Evolutionary conservation across 2,888 invertebrate genomes (phyloP).

Genomic region (Hirtodrosophila alboralis): DNA sequence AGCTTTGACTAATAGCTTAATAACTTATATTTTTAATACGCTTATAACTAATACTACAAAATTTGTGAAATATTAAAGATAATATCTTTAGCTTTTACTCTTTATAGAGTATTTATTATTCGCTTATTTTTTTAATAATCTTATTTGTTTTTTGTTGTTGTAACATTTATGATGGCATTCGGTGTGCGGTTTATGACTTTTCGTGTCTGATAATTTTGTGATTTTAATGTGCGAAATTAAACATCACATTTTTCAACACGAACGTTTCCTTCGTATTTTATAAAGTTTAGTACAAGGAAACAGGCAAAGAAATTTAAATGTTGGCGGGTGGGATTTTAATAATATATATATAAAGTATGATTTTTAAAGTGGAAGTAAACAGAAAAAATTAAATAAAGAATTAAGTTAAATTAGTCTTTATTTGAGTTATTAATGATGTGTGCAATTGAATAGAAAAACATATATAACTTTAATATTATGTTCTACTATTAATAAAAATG

Average conservation of each 20-base stretch:
- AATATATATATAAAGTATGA: background rate
- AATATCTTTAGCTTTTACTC: too few species aligned
- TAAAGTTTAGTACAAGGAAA: conserved; percentile 42
- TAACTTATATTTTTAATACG: too few species aligned
- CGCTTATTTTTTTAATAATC: background rate
- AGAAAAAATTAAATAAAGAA: too few species aligned
- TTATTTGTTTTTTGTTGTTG: conserved; percentile 2
- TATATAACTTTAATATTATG: too few species aligned
- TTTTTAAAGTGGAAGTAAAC: too few species aligned
- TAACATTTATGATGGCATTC: conserved; percentile 58
- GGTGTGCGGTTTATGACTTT: conserved; percentile 81
- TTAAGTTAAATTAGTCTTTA: background rate
- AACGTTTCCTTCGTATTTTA: conserved; percentile 62
- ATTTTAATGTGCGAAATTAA: conserved; percentile 83
- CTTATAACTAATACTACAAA: too few species aligned
- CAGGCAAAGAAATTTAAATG: background rate
- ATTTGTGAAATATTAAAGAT: too few species aligned
- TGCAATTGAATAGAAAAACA: too few species aligned
- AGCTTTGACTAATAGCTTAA: too few species aligned
- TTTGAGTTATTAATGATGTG: too few species aligned
- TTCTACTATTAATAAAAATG: too few species aligned
- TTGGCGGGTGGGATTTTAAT: background rate
- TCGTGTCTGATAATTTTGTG: conserved; percentile 82
- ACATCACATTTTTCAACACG: conserved; percentile 84
- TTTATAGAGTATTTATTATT: conserved; percentile 17